These are phyloP conservation scores for Stegodyphus mimosarum DNA, from an alignment of 1,140 invertebrate species.

Conservation along the genomic window DNA sequence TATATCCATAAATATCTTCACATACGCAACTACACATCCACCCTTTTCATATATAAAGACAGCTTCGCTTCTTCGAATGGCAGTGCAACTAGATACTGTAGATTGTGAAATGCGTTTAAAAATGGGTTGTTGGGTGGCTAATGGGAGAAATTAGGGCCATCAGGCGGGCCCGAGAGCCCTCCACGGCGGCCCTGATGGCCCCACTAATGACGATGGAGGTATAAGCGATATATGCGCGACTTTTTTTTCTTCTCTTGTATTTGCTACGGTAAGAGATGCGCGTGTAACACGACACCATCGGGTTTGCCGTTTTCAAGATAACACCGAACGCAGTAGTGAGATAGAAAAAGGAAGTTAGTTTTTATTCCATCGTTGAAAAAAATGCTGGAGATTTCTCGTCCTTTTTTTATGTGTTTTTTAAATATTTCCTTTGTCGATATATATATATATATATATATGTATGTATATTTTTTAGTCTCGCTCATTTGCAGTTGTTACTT, in stretches of 20 bases:
- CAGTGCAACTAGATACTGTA: constrained; percentile 37
- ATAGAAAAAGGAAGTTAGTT: constrained; percentile 30
- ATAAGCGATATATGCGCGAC: constrained; percentile 6
- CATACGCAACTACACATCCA: not conserved
- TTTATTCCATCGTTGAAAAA: constrained; percentile 2
- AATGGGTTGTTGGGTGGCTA: constrained; percentile 49
- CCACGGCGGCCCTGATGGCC: constrained; percentile 36
- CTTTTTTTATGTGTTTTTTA: no score
- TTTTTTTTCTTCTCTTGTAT: constrained; percentile 1
- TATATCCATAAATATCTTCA: constrained; percentile 4
- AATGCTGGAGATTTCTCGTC: no score
- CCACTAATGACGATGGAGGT: constrained; percentile 42
- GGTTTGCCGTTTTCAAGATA: constrained; percentile 1
- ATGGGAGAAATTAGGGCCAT: constrained; percentile 56
- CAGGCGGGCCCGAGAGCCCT: constrained; percentile 38
- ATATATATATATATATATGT: no score
- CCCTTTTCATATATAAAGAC: constrained; percentile 14
- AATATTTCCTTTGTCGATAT: no score
- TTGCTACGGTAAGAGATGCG: not conserved
- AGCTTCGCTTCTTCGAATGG: constrained; percentile 5
- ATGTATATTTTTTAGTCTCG: no score
- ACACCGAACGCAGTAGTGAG: constrained; percentile 15
- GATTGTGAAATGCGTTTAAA: constrained; percentile 39
- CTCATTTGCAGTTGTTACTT: no score
- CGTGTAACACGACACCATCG: not conserved